Conservation (phyloP, 2,113 vertebrate genomes). For the Lucifuga dentata region DNA sequence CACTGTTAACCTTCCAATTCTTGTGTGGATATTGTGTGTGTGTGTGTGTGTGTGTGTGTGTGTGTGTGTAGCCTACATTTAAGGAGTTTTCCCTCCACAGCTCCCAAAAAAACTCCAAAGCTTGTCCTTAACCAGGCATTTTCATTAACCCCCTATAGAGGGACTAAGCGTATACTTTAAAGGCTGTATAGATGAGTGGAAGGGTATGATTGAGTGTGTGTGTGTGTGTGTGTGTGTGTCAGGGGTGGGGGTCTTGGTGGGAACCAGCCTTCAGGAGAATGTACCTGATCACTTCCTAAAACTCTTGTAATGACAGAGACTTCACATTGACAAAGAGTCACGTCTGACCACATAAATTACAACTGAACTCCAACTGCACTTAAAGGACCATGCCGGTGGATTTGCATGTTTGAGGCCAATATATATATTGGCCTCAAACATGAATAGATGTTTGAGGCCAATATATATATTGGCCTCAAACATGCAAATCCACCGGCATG, state of each 20-base stretch:
- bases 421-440: too few relatives aligned
- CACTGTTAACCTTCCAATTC: conserved; percentile 65
- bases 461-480: too few relatives aligned
- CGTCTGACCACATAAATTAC: too few relatives aligned
- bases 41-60: conserved; percentile 35
- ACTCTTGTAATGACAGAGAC: conserved; percentile 5
- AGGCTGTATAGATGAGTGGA: conserved; percentile 34
- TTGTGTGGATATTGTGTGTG: conserved; percentile 29
- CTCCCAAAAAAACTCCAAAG: conserved; percentile 37
- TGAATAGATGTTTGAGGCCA: too few relatives aligned
- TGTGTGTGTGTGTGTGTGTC: conserved; percentile 27
- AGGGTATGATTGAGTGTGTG: conserved; percentile 25
- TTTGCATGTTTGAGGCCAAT: too few relatives aligned
- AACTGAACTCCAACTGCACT: too few relatives aligned
- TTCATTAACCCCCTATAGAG: conserved; percentile 78
- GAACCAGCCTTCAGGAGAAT: conserved; percentile 54
- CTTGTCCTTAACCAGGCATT: conserved; percentile 61
- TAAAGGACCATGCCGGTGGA: too few relatives aligned
- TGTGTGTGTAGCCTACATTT: conserved; percentile 44
- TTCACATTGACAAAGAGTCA: background rate
- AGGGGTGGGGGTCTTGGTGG: conserved; percentile 32
- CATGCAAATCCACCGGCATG: too few relatives aligned
- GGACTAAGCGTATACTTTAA: conserved; percentile 54
- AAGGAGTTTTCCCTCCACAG: conserved; percentile 32
- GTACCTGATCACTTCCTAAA: conserved; percentile 50